Evolutionary conservation across 2,797 vertebrate genomes (phyloP), one percentile per base, ranked within the genome.

Genomic region (Pogoniulus pusillus): DNA sequence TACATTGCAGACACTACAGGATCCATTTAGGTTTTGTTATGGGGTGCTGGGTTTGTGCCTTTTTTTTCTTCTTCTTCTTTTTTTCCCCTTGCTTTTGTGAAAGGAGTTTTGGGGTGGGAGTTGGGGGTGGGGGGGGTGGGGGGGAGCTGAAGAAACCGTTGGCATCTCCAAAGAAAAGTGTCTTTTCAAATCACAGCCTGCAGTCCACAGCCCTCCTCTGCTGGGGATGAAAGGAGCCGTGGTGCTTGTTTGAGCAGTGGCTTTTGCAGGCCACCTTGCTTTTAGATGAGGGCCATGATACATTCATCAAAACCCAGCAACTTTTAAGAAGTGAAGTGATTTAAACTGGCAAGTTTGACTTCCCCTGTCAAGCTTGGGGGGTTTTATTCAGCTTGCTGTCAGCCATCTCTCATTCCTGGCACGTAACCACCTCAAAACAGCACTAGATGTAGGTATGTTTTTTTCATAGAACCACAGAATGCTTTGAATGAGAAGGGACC

Each of bases 1-100:
- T 93, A 86, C 94, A 89, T 93, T 74, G 85, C 91, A 94, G 94
- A 74, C 90, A 89, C 91, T 85, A 91, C 86, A 79, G 89, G 85
- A 89, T 85, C 87, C 89, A 93, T 94, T 95, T 81, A 82, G 35
- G 30, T 23, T 62, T 91, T 45, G 63, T 24, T 39, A 17, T 62
- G 37, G 39, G 62, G 24, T 41, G 17, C 13, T 34, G 9, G 5
- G 10, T 63, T 11, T 43, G 27, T 43, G 23, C 13, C 23, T 51
- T 51, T 51, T 51, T 51, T 51, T n/a, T n/a, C 16, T 9, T 12
- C 10, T 17, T 10, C 5, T 17, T 37, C 10, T 54, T 26, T 19
- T 15, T 77, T 72, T 63, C 70, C 59, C 6, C 63, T 18, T 30
- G 12, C 34, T 71, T 89, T 93, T 90, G 76, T 89, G 51, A 82